These are phyloP conservation scores for Liasis olivaceus DNA, from an alignment of 2,797 vertebrate genomes.

Conservation along the genomic window DNA sequence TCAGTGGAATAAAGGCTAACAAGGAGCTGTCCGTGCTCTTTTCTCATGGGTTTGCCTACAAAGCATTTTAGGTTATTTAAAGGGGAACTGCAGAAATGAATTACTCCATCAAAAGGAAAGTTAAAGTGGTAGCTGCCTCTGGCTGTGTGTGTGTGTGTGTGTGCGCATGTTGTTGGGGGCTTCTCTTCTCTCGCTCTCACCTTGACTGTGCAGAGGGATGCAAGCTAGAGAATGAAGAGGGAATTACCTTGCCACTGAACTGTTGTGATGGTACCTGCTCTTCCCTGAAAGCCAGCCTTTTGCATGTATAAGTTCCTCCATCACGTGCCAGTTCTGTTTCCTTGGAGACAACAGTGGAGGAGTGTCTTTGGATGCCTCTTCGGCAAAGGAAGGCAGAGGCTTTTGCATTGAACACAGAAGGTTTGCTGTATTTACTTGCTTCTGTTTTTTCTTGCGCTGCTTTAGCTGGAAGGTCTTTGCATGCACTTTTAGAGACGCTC, in stretches of 20 bases:
- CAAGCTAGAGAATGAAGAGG: background rate
- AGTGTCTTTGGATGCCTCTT: slow-evolving; percentile 77
- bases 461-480: background rate
- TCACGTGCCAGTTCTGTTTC: slow-evolving; percentile 83
- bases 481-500: background rate
- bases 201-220: rapidly evolving
- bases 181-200: background rate
- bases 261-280: background rate
- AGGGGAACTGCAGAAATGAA: background rate
- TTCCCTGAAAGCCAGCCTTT: background rate
- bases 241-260: background rate
- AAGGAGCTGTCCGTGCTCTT: background rate
- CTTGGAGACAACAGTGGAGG: slow-evolving; percentile 84
- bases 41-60: background rate
- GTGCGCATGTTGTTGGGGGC: background rate
- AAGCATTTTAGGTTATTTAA: background rate
- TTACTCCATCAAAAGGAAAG: background rate
- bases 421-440: slow-evolving; percentile 72
- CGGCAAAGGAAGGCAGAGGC: slow-evolving; percentile 73
- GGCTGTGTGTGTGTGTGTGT: background rate
- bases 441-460: slow-evolving; percentile 30
- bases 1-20: rapidly evolving
- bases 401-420: slow-evolving; percentile 67
- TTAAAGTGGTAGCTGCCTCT: background rate
- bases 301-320: slow-evolving; percentile 37